A percentile compares a stretch with the other conserved stretches of the same genome.
Evolutionary conservation across 1,140 invertebrate species (phyloP).

Genomic region (Lordiphosa collinella): DNA sequence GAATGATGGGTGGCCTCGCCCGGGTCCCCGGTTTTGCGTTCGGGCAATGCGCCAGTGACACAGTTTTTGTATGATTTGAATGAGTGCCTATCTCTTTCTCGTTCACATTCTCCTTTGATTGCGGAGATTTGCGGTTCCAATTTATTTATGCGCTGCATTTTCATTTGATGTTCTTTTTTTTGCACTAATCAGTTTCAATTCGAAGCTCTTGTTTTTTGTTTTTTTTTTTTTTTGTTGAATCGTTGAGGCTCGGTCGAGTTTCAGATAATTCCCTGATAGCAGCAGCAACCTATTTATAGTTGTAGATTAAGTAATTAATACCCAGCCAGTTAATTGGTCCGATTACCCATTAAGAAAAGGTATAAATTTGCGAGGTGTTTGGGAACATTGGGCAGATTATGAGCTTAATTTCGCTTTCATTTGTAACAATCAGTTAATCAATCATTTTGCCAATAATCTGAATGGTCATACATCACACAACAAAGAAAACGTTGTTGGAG

Average conservation of each 20-base stretch:
- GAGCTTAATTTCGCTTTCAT: not conserved
- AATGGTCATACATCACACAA: constrained; percentile 2
- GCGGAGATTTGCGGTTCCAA: constrained; percentile 33
- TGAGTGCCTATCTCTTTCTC: not conserved
- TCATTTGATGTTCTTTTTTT: constrained; percentile 24
- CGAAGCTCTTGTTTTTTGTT: not conserved
- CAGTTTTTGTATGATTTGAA: constrained; percentile 29
- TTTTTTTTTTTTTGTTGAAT: not conserved
- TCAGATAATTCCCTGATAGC: not conserved
- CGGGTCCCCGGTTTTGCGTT: constrained; percentile 19
- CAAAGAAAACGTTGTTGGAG: constrained; percentile 7
- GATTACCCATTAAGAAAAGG: constrained; percentile 34
- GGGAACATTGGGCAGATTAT: too few relatives aligned
- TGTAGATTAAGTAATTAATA: constrained; percentile 48
- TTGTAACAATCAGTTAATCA: not conserved
- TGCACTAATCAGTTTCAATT: constrained; percentile 52
- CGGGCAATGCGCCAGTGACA: constrained; percentile 51
- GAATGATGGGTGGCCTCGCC: constrained; percentile 29
- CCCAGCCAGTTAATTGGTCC: constrained; percentile 22
- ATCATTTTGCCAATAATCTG: constrained; percentile 9
- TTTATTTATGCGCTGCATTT: constrained; percentile 53
- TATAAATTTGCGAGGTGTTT: constrained; percentile 1
- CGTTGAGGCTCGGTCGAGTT: not conserved
- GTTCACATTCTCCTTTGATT: constrained; percentile 31
- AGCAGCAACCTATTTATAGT: constrained; percentile 30